These are phyloP conservation scores for Psix sp. DNA, from an alignment of 1,140 invertebrate species.

Conservation along the genomic window DNA sequence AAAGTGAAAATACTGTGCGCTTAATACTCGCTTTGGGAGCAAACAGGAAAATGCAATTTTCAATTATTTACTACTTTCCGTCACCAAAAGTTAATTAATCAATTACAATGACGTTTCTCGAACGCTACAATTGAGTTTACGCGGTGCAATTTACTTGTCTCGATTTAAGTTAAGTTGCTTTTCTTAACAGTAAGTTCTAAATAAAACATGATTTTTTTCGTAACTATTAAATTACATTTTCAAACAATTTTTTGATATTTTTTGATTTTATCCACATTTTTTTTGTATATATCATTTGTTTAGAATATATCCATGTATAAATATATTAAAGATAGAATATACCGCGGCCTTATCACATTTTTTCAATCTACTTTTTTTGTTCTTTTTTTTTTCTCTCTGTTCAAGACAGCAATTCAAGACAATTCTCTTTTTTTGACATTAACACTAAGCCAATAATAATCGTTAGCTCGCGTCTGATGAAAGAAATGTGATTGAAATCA, in stretches of 20 bases:
- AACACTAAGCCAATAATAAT: conserved; percentile 2
- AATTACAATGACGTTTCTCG: conserved; percentile 23
- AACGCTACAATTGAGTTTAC: conserved; percentile 51
- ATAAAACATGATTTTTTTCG: no score
- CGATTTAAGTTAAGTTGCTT: background rate
- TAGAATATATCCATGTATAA: conserved; percentile 24
- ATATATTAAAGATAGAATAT: conserved; percentile 59
- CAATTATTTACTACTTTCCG: conserved; percentile 42
- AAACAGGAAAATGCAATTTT: conserved; percentile 38
- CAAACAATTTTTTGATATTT: background rate
- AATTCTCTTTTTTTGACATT: background rate
- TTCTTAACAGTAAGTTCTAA: no score
- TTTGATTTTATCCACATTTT: conserved; percentile 48
- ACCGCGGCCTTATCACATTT: conserved; percentile 65
- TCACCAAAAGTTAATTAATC: conserved; percentile 22
- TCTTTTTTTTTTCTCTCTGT: conserved; percentile 1
- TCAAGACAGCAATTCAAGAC: background rate
- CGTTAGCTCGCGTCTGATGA: background rate
- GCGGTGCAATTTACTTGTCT: conserved; percentile 8
- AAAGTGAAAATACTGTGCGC: conserved; percentile 34
- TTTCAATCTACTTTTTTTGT: conserved; percentile 42
- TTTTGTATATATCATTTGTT: conserved; percentile 54
- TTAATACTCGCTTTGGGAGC: conserved; percentile 23
- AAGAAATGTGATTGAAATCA: conserved; percentile 20
- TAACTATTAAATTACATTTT: background rate